phyloP scores from a whole-genome alignment of 2,888 invertebrate genomes.

The Caenorhabditis sulstoni region DNA sequence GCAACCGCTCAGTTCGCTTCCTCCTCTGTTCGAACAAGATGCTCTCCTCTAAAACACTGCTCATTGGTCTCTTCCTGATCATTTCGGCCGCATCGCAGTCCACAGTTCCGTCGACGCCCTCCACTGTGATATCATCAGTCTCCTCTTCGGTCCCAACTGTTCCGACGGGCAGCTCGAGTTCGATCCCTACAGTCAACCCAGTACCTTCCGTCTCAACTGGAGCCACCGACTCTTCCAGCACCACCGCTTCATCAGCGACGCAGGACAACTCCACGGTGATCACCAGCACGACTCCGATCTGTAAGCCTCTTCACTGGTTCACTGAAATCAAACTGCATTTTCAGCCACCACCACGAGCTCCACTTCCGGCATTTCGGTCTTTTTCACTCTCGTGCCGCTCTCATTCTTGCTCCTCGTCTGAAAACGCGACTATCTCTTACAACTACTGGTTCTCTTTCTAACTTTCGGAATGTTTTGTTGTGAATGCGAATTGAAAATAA shows the following conservation, averaged over 20 bases:
- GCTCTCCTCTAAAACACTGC: background rate
- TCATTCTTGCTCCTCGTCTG: conserved; percentile 23
- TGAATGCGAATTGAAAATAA: no score
- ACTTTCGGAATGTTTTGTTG: no score
- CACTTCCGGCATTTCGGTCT: background rate
- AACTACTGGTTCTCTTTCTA: conserved; percentile 5
- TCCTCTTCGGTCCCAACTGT: no score
- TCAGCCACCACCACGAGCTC: conserved; percentile 25
- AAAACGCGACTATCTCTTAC: background rate
- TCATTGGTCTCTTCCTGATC: no score
- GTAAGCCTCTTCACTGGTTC: no score
- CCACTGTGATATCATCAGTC: no score
- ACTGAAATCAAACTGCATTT: background rate
- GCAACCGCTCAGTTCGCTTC: background rate
- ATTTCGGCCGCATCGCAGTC: background rate
- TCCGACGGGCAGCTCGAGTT: no score
- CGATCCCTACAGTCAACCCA: background rate
- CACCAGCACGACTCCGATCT: background rate
- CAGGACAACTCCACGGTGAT: background rate
- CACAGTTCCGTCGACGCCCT: no score
- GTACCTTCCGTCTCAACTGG: background rate
- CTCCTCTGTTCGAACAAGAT: conserved; percentile 20
- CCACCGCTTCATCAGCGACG: background rate
- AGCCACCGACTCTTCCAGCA: background rate
- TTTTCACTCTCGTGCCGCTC: conserved; percentile 16